Base-by-base conservation (phyloP, 2,888 invertebrate genomes). In the Oscheius sp. region DNA sequence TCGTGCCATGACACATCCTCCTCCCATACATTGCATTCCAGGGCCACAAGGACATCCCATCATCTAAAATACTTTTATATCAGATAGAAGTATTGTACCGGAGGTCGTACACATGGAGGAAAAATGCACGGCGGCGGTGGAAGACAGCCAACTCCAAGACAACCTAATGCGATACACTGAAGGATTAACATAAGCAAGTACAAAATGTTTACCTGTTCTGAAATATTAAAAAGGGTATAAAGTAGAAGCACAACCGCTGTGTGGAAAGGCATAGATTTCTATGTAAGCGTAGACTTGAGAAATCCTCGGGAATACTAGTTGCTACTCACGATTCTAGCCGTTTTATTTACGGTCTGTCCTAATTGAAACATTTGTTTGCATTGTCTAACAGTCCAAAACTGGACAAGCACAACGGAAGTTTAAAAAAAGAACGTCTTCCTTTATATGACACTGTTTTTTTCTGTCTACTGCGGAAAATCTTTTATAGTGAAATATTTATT, bases 101-200 rank as follows among this genome's bases (percentile, higher is more conserved):
- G 56, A 29, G 56, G 73, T 73, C 53, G 61, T 1, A 80, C 41
- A 72, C 80, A 80, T n/a, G 77, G 53, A 29, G 77, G 77, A n/a
- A 80, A 74, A 1, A 80, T 55, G 55, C 78, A 80, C 1, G 73
- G 69, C 9, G 74, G 53, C 12, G 75, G 72, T 16, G 76, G 75
- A 55, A 76, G 75, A 18, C 80, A 78, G 5, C 78, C 76, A 45
- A 80, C 72, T 53, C 80, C 78, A 2, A 78, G 53, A 56, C 78
- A 78, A 1, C 80, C 78, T 35, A 77, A 43, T 5, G 70, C 58
- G 12, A 79, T 66, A 66, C 79, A 79, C 79, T 79, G 18, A 66
- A 76, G 16, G 27, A 23, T n/a, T 23, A 1, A 18, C 13, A 41
- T 25, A n/a, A 52, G 29, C 6, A 66, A 52, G 53, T 25, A 41